Evolutionary conservation across 2,113 vertebrate species (phyloP), one percentile per base, ranked within the genome.

Genomic region (Zapus hudsonius): DNA sequence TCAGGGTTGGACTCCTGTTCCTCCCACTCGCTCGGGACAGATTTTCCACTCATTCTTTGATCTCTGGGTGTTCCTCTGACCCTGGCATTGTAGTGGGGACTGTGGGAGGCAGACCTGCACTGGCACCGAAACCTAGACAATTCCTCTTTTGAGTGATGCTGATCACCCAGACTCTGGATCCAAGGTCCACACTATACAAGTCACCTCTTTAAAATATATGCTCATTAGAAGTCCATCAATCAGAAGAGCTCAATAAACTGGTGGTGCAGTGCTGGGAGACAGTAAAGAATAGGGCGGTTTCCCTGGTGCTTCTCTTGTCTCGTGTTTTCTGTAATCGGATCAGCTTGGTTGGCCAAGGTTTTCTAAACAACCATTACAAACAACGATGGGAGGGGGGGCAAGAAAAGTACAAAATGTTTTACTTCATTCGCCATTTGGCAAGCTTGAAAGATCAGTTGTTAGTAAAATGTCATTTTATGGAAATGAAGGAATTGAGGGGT

Each of bases 21-120:
- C 84, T 92, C 95, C 92, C 84, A 87, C 96, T 94, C 84, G 91
- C 94, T 70, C 17, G n/a, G 20, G 55, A 70, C 81, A 96, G 61
- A 90, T 84, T 67, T 94, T 84, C 93, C 84, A n/a, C 93, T 93
- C 94, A 67, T 87, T 96, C 96, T 97, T 94, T 12, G 25, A 87
- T 87, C 70, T n/a, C 33, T 76, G 75, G 59, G 44, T 84, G 33
- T 42, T 75, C 47, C 47, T 38, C 72, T 95, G 97, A 97, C 95
- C 94, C 76, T 31, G 23, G 31, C 44, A 83, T 69, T 86, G 90
- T 42, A 57, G 47, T 8, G 1, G 64, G 61, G 82, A 85, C 80
- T 20, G 25, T 0, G 36, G 69, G 90, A 63, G 90, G 84, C 38
- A 59, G 8, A 69, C 66, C 72, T 13, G 47, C 69, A 55, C 6